Evolutionary conservation across 2,888 invertebrate species (phyloP).

Genomic region (Venusia cambrica): DNA sequence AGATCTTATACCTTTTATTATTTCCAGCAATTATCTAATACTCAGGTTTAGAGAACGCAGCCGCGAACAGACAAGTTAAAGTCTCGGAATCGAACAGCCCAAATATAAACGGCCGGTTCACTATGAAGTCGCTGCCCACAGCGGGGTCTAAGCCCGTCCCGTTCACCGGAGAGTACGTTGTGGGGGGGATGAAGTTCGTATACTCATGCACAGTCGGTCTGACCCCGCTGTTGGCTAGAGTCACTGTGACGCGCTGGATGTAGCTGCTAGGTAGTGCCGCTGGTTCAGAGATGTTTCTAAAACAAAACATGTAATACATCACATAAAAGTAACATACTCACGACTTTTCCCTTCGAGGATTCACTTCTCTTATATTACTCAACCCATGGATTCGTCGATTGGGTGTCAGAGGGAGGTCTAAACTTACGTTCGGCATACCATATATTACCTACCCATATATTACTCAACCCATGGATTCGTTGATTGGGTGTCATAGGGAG

Average conservation of each 20-base stretch:
- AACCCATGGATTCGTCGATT: too few relatives aligned
- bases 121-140: constrained; percentile 35
- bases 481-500: too few relatives aligned
- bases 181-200: constrained; percentile 10
- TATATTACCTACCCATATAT: too few relatives aligned
- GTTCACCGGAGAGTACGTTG: constrained; percentile 9
- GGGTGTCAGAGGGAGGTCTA: too few relatives aligned
- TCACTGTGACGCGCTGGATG: constrained; percentile 33
- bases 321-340: too few relatives aligned
- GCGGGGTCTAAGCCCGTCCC: constrained; percentile 29
- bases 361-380: too few relatives aligned
- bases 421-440: too few relatives aligned
- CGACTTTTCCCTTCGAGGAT: too few relatives aligned
- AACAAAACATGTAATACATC: too few relatives aligned
- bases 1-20: too few relatives aligned
- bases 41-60: constrained; percentile 34
- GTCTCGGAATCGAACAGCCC: constrained; percentile 38
- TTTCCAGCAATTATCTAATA: too few relatives aligned
- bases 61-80: constrained; percentile 32
- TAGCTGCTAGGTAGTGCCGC: constrained; percentile 29
- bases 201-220: constrained; percentile 20
- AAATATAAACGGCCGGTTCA: constrained; percentile 41
- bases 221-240: constrained; percentile 29
- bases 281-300: constrained; percentile 33
- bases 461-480: too few relatives aligned